Base-by-base conservation (phyloP, 1,140 invertebrate species). In the Anoplophora glabripennis region DNA sequence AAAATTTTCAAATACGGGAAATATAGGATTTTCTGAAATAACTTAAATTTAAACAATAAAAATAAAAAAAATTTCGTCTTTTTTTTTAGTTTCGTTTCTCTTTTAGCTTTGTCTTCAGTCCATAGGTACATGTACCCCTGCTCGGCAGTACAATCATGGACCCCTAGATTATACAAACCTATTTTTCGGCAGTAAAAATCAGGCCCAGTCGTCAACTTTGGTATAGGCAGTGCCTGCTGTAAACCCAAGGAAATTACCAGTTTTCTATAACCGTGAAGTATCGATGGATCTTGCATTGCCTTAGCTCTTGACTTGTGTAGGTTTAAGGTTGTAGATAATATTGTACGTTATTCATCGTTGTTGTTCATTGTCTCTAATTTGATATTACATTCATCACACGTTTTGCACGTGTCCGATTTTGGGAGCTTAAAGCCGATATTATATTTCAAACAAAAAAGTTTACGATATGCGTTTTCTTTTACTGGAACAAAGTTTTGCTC, bases 41-140 rank as follows among this genome's bases (percentile, higher is more conserved):
- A n/a, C n/a, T n/a, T n/a, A n/a, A n/a, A n/a, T n/a, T n/a, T n/a
- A n/a, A n/a, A n/a, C n/a, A n/a, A n/a, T n/a, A n/a, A n/a, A n/a
- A n/a, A n/a, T n/a, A n/a, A n/a, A n/a, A n/a, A n/a, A n/a, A n/a
- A n/a, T n/a, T n/a, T n/a, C n/a, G n/a, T n/a, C n/a, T n/a, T n/a
- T n/a, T n/a, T n/a, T n/a, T n/a, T n/a, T n/a, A n/a, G n/a, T n/a
- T n/a, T n/a, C n/a, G n/a, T n/a, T n/a, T n/a, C n/a, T n/a, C n/a
- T n/a, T 33, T 56, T 61, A 33, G 52, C 59, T 42, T 49, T 15
- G n/a, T 56, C 52, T 61, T 61, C 53, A 3, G 59, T 61, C 59
- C 59, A 61, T 51, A 61, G 48, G 17, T 55, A 56, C 59, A 56
- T 61, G 46, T 21, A 55, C 18, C 53, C 53, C 35, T 49, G 28